A percentile compares a stretch with the other conserved stretches of the same genome.
Conservation (phyloP, 2,888 invertebrate genomes). For the Lasius fuliginosus region DNA sequence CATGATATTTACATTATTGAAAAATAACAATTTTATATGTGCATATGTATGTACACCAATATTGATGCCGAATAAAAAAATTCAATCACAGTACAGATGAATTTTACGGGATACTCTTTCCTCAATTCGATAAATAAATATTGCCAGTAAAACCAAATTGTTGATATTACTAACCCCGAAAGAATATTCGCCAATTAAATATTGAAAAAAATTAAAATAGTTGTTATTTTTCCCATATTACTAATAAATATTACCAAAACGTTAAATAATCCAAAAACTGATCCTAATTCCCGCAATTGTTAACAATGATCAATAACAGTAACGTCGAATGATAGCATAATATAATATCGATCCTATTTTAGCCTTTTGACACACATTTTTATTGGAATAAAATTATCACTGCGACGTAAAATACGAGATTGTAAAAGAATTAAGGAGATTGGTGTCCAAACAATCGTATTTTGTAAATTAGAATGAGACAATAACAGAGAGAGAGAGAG, state of each 20-base stretch:
- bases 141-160: constrained; percentile 36
- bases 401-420: not conserved
- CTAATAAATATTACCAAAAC: not conserved
- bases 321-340: not conserved
- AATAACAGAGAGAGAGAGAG: not conserved
- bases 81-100: constrained; percentile 25
- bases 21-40: not conserved
- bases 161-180: constrained; percentile 36
- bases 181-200: constrained; percentile 31
- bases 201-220: constrained; percentile 30
- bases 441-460: constrained; percentile 31
- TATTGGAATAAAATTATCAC: not conserved
- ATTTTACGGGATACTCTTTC: not conserved
- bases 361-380: not conserved
- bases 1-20: not conserved
- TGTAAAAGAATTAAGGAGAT: constrained; percentile 50
- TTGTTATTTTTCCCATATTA: not conserved
- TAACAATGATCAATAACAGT: not conserved
- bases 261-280: not conserved
- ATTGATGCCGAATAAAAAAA: constrained; percentile 46
- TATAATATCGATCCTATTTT: not conserved
- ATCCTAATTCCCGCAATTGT: not conserved
- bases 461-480: not conserved
- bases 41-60: not conserved
- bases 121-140: constrained; percentile 47